Percentiles rank a stretch among this genome's conserved stretches.
Conservation (phyloP, 1,140 invertebrate genomes). For the Danaus melanippus region DNA sequence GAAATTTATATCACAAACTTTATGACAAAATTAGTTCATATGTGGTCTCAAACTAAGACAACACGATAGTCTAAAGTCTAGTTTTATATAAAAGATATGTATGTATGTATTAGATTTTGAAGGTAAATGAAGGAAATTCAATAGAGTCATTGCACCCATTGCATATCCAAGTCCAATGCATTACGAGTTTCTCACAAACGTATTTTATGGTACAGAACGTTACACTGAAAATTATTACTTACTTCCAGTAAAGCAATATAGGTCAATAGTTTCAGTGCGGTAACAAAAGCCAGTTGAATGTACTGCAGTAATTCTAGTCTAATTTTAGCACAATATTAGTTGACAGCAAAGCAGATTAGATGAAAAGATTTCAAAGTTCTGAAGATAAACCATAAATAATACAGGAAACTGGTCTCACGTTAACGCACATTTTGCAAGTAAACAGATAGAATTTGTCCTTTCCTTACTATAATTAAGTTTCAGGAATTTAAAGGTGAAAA, state of each 20-base stretch:
- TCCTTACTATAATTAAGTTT: neutral
- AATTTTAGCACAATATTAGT: conserved; percentile 44
- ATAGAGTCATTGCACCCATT: no score
- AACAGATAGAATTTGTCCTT: neutral
- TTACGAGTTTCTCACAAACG: conserved; percentile 35
- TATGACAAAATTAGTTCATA: no score
- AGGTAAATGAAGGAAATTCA: no score
- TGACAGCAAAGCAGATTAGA: conserved; percentile 22
- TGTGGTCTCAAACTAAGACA: no score
- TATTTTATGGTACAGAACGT: conserved; percentile 53
- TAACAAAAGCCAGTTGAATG: conserved; percentile 66
- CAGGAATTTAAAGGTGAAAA: no score
- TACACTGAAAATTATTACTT: conserved; percentile 68
- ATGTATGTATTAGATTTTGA: no score
- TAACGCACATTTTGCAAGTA: neutral
- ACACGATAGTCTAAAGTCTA: no score
- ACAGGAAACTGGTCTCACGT: no score
- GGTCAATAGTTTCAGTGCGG: conserved; percentile 69
- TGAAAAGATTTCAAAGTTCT: conserved; percentile 8
- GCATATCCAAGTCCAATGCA: conserved; percentile 3
- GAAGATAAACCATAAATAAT: neutral
- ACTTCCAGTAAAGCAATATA: conserved; percentile 68
- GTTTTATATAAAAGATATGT: no score
- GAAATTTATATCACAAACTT: no score
- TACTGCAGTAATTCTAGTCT: conserved; percentile 45